Base-by-base conservation (phyloP, 2,888 invertebrate species). In the Alviniconcha strummeri region DNA sequence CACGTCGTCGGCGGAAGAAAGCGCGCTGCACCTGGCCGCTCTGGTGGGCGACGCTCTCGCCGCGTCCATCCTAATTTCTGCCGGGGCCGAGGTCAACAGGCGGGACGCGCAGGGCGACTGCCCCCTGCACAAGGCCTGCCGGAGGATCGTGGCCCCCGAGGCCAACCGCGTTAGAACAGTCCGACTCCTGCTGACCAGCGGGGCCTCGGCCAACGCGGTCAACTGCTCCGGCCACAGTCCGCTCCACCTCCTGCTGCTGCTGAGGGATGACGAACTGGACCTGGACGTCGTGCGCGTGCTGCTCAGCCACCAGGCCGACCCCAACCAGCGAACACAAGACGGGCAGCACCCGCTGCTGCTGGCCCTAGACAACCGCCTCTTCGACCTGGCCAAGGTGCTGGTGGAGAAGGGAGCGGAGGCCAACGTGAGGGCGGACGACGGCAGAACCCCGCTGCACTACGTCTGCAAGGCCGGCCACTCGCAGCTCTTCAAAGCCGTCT, bases 161-260 rank as follows among this genome's bases (percentile, higher is more conserved):
- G 80, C 69, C 57, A 75, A 75, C n/a, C 13, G 78, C 13, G n/a
- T 80, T 11, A 69, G 81, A 36, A 80, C 81, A 0, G 83, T 82
- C 0, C 60, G 76, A 6, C 9, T 76, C 54, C 86, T 91, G 8
- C 82, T 91, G 19, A 75, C 84, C 13, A 88, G 89, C 7, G 87
- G 88, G 8, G 89, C 90, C 2, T 87, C 88, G 64, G 87, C 89
- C 5, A 89, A 89, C 84, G 85, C 88, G 11, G 87, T 88, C 54
- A 90, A 91, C 83, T 85, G 87, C 13, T 85, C 88, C 19, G 91
- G 91, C 4, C 89, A 87, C 75, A 89, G 88, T 0, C 84, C 89
- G 0, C 76, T 90, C 57, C 82, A 82, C 76, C 19, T 67, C 4
- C 69, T 82, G 76, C 76, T 82, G 82, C n/a, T 75, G 54, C 64